Evolutionary conservation across 35 echinoderm and acorn worm species (phyloP).

Genomic region (Diadema setosum): DNA sequence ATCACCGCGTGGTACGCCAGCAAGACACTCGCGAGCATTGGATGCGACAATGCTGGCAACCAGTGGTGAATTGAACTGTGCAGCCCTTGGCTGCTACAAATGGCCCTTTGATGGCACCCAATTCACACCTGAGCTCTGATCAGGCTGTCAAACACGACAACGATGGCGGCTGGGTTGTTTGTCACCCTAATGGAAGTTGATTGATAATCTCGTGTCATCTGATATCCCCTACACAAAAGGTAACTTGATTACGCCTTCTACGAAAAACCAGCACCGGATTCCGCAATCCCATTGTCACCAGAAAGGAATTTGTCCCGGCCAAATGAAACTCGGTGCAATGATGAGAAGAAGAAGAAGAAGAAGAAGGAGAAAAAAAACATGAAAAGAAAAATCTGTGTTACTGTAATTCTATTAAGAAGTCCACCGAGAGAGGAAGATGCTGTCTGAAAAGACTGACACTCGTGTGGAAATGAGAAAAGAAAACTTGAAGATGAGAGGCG

Average conservation of each 20-base stretch:
- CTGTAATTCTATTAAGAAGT: no score
- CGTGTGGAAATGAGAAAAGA: no score
- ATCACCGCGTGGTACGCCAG: no score
- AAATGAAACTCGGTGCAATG: no score
- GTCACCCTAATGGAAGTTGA: background rate
- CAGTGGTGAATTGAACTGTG: no score
- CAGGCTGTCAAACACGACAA: background rate
- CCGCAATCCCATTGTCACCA: background rate
- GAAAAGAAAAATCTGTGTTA: background rate
- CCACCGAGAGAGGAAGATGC: no score
- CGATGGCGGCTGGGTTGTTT: background rate
- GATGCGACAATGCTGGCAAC: no score
- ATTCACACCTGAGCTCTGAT: background rate
- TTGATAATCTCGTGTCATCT: slow-evolving; percentile 5
- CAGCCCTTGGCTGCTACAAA: no score
- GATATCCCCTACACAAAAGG: background rate
- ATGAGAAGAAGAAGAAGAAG: background rate
- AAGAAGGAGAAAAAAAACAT: background rate
- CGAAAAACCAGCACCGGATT: background rate
- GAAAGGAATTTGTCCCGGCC: background rate
- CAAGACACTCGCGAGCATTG: no score
- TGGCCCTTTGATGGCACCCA: background rate
- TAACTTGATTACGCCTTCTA: background rate
- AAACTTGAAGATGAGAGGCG: no score
- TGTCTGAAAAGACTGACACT: no score